Percentiles rank a stretch among this genome's conserved stretches.
Evolutionary conservation across 1,140 invertebrate genomes (phyloP).

Genomic region (Drosophila nasuta): DNA sequence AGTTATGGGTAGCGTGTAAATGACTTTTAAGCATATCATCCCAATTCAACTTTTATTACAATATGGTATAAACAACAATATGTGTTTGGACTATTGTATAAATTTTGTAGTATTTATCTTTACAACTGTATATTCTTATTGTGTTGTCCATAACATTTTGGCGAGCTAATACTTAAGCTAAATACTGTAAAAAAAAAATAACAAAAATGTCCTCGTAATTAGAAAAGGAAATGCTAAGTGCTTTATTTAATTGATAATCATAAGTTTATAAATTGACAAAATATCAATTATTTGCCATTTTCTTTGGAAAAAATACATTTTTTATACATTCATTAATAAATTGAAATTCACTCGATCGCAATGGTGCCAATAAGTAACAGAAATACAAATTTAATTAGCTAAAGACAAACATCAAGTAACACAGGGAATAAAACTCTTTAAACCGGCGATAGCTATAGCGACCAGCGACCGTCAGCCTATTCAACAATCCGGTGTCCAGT

Average conservation of each 20-base stretch:
- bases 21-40: no score
- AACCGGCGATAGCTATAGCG: background rate
- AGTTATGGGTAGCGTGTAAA: no score
- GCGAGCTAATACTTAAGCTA: conserved; percentile 61
- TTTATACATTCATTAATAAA: conserved; percentile 10
- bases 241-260: conserved; percentile 67
- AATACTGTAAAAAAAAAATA: conserved; percentile 25
- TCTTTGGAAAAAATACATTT: conserved; percentile 23
- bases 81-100: no score
- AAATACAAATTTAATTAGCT: background rate
- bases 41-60: no score
- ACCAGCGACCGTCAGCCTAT: conserved; percentile 1
- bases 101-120: no score
- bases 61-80: no score
- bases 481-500: conserved; percentile 8
- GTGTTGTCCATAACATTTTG: no score
- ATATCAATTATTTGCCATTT: conserved; percentile 49
- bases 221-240: conserved; percentile 15
- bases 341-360: conserved; percentile 9
- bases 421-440: conserved; percentile 2
- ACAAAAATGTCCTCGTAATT: conserved; percentile 23
- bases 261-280: conserved; percentile 60
- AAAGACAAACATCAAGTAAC: background rate
- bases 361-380: background rate
- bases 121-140: no score